Evolutionary conservation across 2,888 invertebrate species (phyloP).

Genomic region (Amblyjoppa proteus): DNA sequence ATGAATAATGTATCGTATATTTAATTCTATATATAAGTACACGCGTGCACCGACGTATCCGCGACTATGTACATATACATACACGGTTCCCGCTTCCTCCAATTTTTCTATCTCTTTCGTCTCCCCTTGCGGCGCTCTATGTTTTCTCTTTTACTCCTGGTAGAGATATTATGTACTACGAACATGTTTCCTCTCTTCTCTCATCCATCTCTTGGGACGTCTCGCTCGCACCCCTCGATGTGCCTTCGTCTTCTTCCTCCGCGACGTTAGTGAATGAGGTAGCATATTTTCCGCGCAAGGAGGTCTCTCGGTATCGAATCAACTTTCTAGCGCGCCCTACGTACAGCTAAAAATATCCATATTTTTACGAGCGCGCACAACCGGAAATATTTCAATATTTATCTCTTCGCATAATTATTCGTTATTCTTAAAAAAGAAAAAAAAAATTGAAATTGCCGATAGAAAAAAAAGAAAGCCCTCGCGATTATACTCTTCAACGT

Average conservation of each 20-base stretch:
- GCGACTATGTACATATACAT: constrained; percentile 8
- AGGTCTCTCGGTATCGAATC: constrained; percentile 81
- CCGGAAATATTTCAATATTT: constrained; percentile 1
- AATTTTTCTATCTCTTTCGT: constrained; percentile 56
- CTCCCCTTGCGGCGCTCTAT: constrained; percentile 26
- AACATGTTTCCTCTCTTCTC: constrained; percentile 68
- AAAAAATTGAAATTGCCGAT: neutral
- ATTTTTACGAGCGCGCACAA: neutral
- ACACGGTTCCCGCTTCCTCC: constrained; percentile 23
- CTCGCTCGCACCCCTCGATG: constrained; percentile 62
- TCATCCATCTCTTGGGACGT: constrained; percentile 62
- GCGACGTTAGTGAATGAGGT: constrained; percentile 78
- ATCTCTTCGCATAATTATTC: neutral
- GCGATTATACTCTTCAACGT: constrained; percentile 22
- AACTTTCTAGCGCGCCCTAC: constrained; percentile 79
- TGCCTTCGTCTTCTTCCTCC: constrained; percentile 43
- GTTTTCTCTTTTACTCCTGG: constrained; percentile 60
- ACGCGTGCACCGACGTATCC: constrained; percentile 66
- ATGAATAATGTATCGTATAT: constrained; percentile 85
- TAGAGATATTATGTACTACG: constrained; percentile 69
- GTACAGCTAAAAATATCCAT: constrained; percentile 43
- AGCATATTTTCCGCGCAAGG: constrained; percentile 81
- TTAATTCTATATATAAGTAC: constrained; percentile 81
- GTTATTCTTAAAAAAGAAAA: neutral
- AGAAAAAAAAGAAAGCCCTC: constrained; percentile 28